A percentile compares a stretch with the other conserved stretches of the same genome.
These are phyloP conservation scores for Drosophila borealis DNA, from an alignment of 2,888 invertebrate species.

Conservation along the genomic window DNA sequence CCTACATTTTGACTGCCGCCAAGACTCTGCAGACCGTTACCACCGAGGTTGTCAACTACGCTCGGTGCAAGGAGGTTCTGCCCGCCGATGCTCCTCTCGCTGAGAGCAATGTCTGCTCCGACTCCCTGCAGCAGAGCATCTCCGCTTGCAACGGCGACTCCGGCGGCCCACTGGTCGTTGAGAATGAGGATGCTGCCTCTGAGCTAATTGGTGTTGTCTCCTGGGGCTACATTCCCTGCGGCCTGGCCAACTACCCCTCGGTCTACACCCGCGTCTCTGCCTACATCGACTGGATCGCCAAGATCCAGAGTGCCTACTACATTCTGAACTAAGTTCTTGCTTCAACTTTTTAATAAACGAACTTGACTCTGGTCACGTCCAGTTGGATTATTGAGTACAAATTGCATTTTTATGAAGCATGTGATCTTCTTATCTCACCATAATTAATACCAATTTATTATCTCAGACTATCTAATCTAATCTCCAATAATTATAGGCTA, in stretches of 20 bases:
- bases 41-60: constrained; percentile 74
- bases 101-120: constrained; percentile 85
- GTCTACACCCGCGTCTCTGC: constrained; percentile 85
- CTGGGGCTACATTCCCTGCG: constrained; percentile 86
- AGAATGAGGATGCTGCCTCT: constrained; percentile 42
- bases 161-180: constrained; percentile 82
- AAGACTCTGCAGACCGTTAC: constrained; percentile 78
- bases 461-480: neutral
- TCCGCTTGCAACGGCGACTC: constrained; percentile 85
- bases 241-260: constrained; percentile 83
- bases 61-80: constrained; percentile 64
- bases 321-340: constrained; percentile 52
- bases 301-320: constrained; percentile 73
- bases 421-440: neutral
- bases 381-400: constrained; percentile 2
- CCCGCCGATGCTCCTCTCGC: constrained; percentile 76
- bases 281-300: constrained; percentile 83
- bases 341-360: constrained; percentile 27
- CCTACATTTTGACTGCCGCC: constrained; percentile 55
- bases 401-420: constrained; percentile 13
- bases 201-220: constrained; percentile 85
- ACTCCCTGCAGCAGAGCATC: constrained; percentile 83
- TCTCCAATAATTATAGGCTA: neutral
- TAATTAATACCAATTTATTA: neutral
- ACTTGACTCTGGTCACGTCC: constrained; percentile 19